Evolutionary conservation across 1,140 invertebrate genomes (phyloP), one percentile per base, ranked within the genome.

Genomic region (Parapsyche elsis): DNA sequence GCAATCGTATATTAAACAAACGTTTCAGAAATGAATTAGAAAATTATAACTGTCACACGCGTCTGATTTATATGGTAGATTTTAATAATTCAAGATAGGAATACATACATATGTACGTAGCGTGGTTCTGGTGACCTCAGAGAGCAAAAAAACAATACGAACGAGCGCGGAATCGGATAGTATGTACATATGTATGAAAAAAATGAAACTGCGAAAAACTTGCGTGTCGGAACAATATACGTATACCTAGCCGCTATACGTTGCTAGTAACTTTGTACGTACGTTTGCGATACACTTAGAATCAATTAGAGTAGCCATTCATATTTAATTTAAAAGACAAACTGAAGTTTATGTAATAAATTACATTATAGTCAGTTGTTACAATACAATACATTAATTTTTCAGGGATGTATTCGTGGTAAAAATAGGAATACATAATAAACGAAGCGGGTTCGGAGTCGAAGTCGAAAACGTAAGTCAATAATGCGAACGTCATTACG

Each of bases 21-120:
- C 49, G 49, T 19, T n/a, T n/a, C 30, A 19, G 21, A 19, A 61
- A 9, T 21, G 57, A 19, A 61, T 61, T 61, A 16, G 57, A 61
- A 61, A 61, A 61, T 61, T 61, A 61, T 61, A 61, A 61, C 57
- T 61, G 57, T 61, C 57, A 21, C 16, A n/a, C 14, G 1, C 21
- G 21, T 61, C 16, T 61, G 57, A 61, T 61, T 19, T 19, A 53
- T 53, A 53, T 10, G 49, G 21, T 61, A 61, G 21, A 61, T 61
- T 61, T 61, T 21, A 21, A 61, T 61, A 61, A 61, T 61, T 16
- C 30, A 38, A 38, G 30, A 38, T 38, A 38, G 30, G 30, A 38
- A 38, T 38, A 38, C n/a, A n/a, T n/a, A n/a, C n/a, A n/a, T n/a
- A n/a, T n/a, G 53, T n/a, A n/a, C 57, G 16, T 53, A 16, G 49